Conservation (phyloP, 2,113 vertebrate species). For the Osmerus mordax region DNA sequence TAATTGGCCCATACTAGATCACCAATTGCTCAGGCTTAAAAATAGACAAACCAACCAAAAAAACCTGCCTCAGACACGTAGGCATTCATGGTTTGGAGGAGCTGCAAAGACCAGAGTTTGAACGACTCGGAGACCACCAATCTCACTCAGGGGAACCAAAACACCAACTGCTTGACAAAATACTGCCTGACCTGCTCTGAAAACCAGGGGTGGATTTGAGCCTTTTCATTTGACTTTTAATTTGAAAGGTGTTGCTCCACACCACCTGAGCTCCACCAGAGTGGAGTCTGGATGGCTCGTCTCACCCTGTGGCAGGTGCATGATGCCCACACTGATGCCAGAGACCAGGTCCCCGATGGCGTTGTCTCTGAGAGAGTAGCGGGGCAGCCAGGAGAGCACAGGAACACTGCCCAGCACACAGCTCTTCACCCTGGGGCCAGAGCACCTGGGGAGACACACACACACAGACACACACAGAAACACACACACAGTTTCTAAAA, state of each 20-base stretch:
- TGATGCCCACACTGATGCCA: constrained; percentile 85
- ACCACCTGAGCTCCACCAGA: background rate
- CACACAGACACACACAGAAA: constrained; percentile 4
- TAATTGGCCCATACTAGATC: too few relatives aligned
- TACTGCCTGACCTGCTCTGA: too few relatives aligned
- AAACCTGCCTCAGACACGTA: too few relatives aligned
- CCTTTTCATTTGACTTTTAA: background rate
- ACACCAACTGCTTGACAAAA: too few relatives aligned
- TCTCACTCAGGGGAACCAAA: too few relatives aligned
- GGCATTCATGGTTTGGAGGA: too few relatives aligned
- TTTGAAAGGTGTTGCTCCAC: too few relatives aligned
- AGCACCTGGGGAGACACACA: constrained; percentile 68
- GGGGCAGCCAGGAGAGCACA: constrained; percentile 81
- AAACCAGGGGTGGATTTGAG: too few relatives aligned
- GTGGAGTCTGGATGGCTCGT: background rate
- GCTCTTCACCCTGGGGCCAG: constrained; percentile 59
- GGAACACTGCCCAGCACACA: constrained; percentile 73
- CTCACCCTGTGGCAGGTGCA: constrained; percentile 84
- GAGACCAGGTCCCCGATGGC: constrained; percentile 78
- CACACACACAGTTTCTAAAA: background rate
- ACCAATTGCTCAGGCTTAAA: too few relatives aligned
- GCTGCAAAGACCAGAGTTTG: too few relatives aligned
- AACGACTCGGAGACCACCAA: too few relatives aligned
- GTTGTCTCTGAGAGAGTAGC: constrained; percentile 79
- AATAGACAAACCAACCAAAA: too few relatives aligned